Percentiles rank a stretch among this genome's conserved stretches.
Evolutionary conservation across 2,888 invertebrate genomes (phyloP).

Genomic region (Phengaris alcon): DNA sequence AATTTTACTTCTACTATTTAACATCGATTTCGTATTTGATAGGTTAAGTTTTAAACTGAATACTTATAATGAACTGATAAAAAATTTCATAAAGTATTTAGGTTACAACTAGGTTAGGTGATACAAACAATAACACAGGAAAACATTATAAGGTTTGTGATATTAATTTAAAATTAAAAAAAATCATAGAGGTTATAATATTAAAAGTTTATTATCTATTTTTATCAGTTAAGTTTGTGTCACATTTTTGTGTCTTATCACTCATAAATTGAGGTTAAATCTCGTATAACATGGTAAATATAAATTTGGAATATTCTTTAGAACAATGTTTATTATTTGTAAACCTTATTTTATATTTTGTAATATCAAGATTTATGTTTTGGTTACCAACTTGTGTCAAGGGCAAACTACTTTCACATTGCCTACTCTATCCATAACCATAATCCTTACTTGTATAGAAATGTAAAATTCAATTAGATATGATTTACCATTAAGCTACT

Average conservation of each 20-base stretch:
- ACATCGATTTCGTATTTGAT: background rate
- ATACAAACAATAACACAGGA: conserved; percentile 20
- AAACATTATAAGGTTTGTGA: background rate
- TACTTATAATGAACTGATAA: background rate
- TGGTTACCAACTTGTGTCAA: background rate
- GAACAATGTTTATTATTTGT: conserved; percentile 23
- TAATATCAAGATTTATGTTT: conserved; percentile 13
- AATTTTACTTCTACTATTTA: background rate
- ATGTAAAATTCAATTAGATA: background rate
- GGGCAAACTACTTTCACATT: conserved; percentile 26
- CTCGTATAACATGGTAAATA: background rate
- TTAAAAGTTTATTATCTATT: conserved; percentile 17
- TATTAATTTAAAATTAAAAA: background rate
- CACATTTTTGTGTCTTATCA: conserved; percentile 19
- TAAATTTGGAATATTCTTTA: conserved; percentile 28
- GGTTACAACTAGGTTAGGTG: background rate
- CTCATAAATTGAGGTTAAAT: conserved; percentile 25
- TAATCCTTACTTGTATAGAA: background rate
- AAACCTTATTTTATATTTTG: conserved; percentile 10
- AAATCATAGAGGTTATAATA: background rate
- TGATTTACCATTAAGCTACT: too few species aligned
- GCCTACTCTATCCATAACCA: background rate
- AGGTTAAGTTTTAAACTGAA: background rate
- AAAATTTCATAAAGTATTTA: background rate
- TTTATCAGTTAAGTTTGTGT: conserved; percentile 29